Evolutionary conservation across 1,140 invertebrate species (phyloP).

Genomic region (Nomia melanderi): DNA sequence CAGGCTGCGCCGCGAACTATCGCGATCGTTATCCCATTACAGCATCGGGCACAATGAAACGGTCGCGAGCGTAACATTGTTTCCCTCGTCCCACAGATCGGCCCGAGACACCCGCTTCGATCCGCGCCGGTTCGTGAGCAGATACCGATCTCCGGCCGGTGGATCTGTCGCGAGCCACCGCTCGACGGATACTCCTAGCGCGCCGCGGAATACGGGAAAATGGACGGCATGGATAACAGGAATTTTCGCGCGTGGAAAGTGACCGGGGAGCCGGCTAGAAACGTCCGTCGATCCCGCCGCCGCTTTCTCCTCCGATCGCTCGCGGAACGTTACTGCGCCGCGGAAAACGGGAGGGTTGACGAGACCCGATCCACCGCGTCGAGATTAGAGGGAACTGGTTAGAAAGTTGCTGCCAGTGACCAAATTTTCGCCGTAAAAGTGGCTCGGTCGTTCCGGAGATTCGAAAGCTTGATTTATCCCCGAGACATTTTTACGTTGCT

Average conservation of each 20-base stretch:
- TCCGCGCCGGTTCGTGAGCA: conserved; percentile 19
- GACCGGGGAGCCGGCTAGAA: background rate
- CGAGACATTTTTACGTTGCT: too few species aligned
- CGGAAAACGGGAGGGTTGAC: background rate
- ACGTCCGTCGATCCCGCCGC: background rate
- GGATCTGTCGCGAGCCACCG: conserved; percentile 33
- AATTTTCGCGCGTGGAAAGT: conserved; percentile 55
- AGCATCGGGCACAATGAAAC: background rate
- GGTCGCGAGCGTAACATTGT: conserved; percentile 13
- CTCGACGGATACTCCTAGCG: background rate
- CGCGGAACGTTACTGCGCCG: background rate
- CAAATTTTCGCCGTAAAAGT: background rate
- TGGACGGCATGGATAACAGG: background rate
- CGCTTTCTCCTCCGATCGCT: conserved; percentile 10
- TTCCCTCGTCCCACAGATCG: background rate
- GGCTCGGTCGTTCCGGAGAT: too few species aligned
- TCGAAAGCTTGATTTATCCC: too few species aligned
- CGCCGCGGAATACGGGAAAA: background rate
- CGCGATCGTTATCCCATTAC: conserved; percentile 26
- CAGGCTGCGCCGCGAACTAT: background rate
- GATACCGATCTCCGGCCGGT: conserved; percentile 49
- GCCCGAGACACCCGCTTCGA: conserved; percentile 16
- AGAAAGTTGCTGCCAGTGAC: background rate
- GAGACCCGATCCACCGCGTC: background rate
- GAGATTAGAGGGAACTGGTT: background rate